A percentile compares a stretch with the other conserved stretches of the same genome.
phyloP scores from a whole-genome alignment of 1,140 invertebrate species.

The Drosophila burlai region DNA sequence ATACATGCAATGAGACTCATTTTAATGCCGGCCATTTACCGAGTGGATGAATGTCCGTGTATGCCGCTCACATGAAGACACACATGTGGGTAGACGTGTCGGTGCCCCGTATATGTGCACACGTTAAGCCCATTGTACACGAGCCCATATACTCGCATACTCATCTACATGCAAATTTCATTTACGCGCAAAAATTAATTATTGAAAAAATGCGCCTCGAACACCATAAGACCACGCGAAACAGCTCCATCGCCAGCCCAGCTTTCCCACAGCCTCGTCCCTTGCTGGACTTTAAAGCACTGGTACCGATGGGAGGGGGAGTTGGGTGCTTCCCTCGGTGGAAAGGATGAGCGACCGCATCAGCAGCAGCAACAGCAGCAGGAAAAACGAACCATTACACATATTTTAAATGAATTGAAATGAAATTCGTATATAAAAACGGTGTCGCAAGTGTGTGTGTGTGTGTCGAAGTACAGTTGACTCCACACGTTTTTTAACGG shows the following conservation, averaged over 20 bases:
- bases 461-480: constrained; percentile 78
- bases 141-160: constrained; percentile 13
- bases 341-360: constrained; percentile 58
- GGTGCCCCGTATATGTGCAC: background rate
- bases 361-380: constrained; percentile 11
- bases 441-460: constrained; percentile 47
- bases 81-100: background rate
- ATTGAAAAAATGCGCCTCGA: constrained; percentile 76
- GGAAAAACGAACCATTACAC: constrained; percentile 67
- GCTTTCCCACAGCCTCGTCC: background rate
- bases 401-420: constrained; percentile 83
- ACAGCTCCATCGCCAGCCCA: constrained; percentile 5
- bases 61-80: background rate
- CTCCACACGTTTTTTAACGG: constrained; percentile 74
- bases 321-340: constrained; percentile 55
- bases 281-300: constrained; percentile 16
- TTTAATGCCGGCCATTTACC: constrained; percentile 24
- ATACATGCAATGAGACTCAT: constrained; percentile 51
- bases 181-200: constrained; percentile 83
- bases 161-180: constrained; percentile 79
- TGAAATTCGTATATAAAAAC: constrained; percentile 81
- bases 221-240: constrained; percentile 34
- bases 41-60: background rate
- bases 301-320: background rate
- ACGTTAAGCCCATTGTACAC: constrained; percentile 1